Conservation (phyloP, 2,113 vertebrate species). For the Hydrolagus affinis region DNA sequence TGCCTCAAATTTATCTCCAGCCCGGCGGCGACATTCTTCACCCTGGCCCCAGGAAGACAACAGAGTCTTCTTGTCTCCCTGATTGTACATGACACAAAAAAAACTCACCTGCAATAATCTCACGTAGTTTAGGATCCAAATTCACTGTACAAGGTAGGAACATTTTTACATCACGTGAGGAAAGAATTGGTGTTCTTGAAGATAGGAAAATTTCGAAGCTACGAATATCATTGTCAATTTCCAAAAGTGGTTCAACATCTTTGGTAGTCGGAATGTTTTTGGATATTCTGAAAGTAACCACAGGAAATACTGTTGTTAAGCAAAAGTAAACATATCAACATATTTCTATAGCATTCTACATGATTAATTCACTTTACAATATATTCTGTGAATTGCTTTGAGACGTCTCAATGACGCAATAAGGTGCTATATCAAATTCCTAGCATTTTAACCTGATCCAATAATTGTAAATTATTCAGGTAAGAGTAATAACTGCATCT, state of each 20-base stretch:
- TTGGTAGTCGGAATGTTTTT: conserved; percentile 95
- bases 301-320: conserved; percentile 18
- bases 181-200: conserved; percentile 84
- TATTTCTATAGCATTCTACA: not conserved
- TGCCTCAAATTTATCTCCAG: no score
- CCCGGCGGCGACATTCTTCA: no score
- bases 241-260: conserved; percentile 90
- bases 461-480: no score
- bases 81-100: not conserved
- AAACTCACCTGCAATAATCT: conserved; percentile 85
- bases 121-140: conserved; percentile 89
- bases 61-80: no score
- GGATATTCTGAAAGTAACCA: conserved; percentile 67
- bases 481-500: no score
- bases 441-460: no score
- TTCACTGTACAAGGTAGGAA: conserved; percentile 95
- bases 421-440: no score
- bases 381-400: no score
- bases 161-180: conserved; percentile 81
- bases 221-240: conserved; percentile 89
- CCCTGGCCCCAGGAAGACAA: no score
- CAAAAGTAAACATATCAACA: conserved; percentile 32
- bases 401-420: no score
- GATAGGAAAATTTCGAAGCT: conserved; percentile 96
- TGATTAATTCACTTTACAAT: no score